Evolutionary conservation across 2,888 invertebrate genomes (phyloP), one percentile per base, ranked within the genome.

Genomic region (Shargacucullia verbasci): DNA sequence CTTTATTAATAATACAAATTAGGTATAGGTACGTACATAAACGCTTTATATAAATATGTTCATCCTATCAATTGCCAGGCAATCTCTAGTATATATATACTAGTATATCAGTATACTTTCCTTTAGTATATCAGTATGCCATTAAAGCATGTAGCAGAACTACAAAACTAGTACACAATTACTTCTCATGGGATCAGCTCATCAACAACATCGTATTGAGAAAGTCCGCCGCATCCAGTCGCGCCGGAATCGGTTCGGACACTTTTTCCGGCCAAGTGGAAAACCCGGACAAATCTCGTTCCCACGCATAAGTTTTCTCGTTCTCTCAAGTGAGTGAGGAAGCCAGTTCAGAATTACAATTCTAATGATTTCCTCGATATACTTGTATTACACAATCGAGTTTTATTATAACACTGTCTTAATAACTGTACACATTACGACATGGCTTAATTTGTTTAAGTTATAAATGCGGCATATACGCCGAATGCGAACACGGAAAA

Each of bases 261-360:
- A 57, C 76, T 86, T 86, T 89, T 90, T 87, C 89, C 86, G 71
- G 40, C 53, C 57, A 61, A 68, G 66, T 83, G 82, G 87, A 88
- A 91, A 91, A 87, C 86, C 81, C 84, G 87, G 84, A 82, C 84
- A 88, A 85, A 87, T 87, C 85, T 80, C 75, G 86, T 92, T 92
- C 93, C 92, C 92, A 93, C 92, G 92, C 83, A 79, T 84, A 80
- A 82, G 78, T 87, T 90, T 89, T 86, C 85, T 84, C 75, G 78
- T 84, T 82, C 80, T 74, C 69, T 81, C 82, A 87, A 88, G 88
- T 60, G 73, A 73, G 63, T 56, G 75, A 70, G 66, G 68, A 61
- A 73, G 65, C 69, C 66, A 52, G 58, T 73, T 75, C 58, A 58
- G 53, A 71, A 72, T 75, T 69, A 64, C 63, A 59, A 66, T 56